These are phyloP conservation scores for Lytechinus variegatus DNA, from an alignment of 35 echinoderm and acorn worm genomes.

Conservation along the genomic window DNA sequence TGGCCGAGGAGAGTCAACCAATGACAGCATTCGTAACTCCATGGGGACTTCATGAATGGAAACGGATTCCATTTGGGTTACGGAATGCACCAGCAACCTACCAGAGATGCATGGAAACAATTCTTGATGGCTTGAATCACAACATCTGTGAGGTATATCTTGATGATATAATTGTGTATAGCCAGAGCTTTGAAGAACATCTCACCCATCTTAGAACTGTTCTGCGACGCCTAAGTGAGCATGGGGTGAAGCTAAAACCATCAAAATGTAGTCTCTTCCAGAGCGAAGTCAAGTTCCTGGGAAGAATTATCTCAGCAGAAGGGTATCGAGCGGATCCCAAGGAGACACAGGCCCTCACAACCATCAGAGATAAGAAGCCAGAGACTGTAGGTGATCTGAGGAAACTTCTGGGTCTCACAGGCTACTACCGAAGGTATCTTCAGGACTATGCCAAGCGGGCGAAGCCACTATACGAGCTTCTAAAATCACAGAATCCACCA, in stretches of 20 bases:
- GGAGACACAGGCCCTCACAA: slow-evolving; percentile 16
- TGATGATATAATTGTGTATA: slow-evolving; percentile 59
- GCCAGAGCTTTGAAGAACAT: slow-evolving; percentile 51
- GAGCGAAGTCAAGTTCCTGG: slow-evolving; percentile 58
- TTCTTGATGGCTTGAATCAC: slow-evolving; percentile 30
- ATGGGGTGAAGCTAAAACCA: slow-evolving; percentile 61
- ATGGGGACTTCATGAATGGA: slow-evolving; percentile 82
- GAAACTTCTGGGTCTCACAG: slow-evolving; percentile 24
- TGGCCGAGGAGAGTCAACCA: slow-evolving; percentile 15
- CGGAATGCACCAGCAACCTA: slow-evolving; percentile 63
- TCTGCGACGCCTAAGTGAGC: slow-evolving; percentile 35
- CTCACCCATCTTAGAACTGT: slow-evolving; percentile 46
- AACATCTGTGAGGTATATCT: slow-evolving; percentile 59
- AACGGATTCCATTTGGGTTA: slow-evolving; percentile 68
- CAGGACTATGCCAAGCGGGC: slow-evolving; percentile 39
- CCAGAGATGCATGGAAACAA: slow-evolving; percentile 60
- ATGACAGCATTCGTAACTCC: slow-evolving; percentile 58
- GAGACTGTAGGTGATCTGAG: slow-evolving; percentile 41
- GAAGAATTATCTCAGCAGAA: slow-evolving; percentile 51
- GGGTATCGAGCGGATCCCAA: slow-evolving; percentile 48
- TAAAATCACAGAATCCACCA: too few species aligned
- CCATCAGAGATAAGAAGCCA: slow-evolving; percentile 33
- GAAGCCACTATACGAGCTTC: slow-evolving; percentile 13
- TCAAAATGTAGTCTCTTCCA: slow-evolving; percentile 59
- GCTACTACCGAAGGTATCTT: slow-evolving; percentile 59